A percentile compares a stretch with the other conserved stretches of the same genome.
phyloP scores from a whole-genome alignment of 2,888 invertebrate species.

The Oscheius sp. region DNA sequence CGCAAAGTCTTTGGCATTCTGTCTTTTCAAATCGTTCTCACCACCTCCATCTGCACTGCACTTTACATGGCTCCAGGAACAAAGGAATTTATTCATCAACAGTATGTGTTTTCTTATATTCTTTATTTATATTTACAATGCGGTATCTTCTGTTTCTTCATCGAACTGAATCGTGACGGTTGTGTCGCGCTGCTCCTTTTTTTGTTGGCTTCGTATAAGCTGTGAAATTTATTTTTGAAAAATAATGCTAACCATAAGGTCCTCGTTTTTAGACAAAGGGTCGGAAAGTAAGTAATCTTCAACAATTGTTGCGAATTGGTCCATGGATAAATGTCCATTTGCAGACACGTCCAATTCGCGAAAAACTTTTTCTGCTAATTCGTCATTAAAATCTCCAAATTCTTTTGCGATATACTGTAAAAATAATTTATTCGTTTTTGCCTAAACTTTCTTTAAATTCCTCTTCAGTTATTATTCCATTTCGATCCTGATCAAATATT shows the following conservation, averaged over 20 bases:
- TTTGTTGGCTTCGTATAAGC: constrained; percentile 15
- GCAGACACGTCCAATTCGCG: constrained; percentile 72
- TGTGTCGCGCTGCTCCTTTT: neutral
- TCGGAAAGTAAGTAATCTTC: constrained; percentile 67
- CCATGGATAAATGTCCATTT: constrained; percentile 71
- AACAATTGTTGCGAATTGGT: constrained; percentile 71
- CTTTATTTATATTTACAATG: constrained; percentile 10
- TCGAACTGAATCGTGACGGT: constrained; percentile 23
- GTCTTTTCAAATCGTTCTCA: constrained; percentile 83
- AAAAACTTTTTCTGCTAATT: constrained; percentile 71
- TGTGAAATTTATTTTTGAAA: constrained; percentile 4
- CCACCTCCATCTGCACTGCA: constrained; percentile 75
- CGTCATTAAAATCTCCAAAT: constrained; percentile 70
- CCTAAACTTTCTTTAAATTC: constrained; percentile 67
- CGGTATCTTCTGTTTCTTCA: constrained; percentile 15
- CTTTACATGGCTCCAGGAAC: constrained; percentile 74
- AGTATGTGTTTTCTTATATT: constrained; percentile 56
- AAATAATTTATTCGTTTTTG: neutral
- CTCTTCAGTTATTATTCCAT: constrained; percentile 70
- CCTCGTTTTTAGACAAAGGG: constrained; percentile 23
- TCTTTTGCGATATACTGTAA: constrained; percentile 72
- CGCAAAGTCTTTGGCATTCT: constrained; percentile 88
- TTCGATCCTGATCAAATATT: constrained; percentile 70
- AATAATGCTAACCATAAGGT: constrained; percentile 19
- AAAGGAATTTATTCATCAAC: constrained; percentile 73